Base-by-base conservation (phyloP, 2,797 vertebrate species). In the Fundulus diaphanus region DNA sequence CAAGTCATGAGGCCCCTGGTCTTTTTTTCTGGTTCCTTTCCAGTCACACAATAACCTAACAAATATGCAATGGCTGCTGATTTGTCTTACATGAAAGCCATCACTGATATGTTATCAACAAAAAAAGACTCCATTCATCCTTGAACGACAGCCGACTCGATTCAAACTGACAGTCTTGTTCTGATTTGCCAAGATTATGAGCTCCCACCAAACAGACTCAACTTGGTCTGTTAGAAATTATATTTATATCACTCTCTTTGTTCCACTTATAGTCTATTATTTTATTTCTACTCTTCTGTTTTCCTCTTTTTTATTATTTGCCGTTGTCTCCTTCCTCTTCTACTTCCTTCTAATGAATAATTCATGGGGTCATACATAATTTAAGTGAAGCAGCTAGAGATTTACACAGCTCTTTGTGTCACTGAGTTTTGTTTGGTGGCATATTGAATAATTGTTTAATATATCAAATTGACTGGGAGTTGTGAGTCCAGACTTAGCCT, bases 381-480 rank as follows among this genome's bases (percentile, higher is more conserved):
- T 95, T 89, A 94, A 83, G 85, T 67, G 79, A 89, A 89, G 90
- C 89, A 71, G 89, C 81, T 83, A 82, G 87, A 92, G 91, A 94
- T 95, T 94, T 94, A 93, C 93, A 92, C 89, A 81, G 85, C 87
- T 88, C 91, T 93, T 90, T 93, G 90, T 94, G 90, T 93, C 91
- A 90, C 84, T 86, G 88, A 90, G 87, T 94, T 95, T 94, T 94
- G 93, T 94, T 95, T 93, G 91, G 90, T 93, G 92, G 92, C 92
- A 93, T 91, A 93, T 93, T 94, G 91, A 92, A 94, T 95, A 94
- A 94, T 95, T 94, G 92, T 94, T 94, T 94, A 94, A 94, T 94
- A 92, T 90, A 93, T 94, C 92, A 94, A 90, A 93, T 92, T 93
- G 93, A 93, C 92, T 93, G 85, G 85, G 88, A 90, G 90, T 82